phyloP scores from a whole-genome alignment of 2,113 vertebrate species.

The Poecilia latipinna region DNA sequence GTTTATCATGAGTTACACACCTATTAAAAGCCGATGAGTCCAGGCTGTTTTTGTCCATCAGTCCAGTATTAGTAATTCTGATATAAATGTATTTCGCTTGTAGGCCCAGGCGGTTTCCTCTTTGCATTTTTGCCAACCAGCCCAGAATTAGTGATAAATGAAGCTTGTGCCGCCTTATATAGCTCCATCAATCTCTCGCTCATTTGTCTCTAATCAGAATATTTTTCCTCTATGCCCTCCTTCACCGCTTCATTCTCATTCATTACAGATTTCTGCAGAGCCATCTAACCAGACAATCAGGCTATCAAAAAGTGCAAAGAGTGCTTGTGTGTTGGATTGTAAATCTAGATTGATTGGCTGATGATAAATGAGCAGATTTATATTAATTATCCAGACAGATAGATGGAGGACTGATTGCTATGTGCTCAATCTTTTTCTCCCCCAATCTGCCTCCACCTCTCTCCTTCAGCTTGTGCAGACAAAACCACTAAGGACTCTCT shows the following conservation, averaged over 20 bases:
- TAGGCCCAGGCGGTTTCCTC: constrained; percentile 10
- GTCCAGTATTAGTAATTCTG: not conserved
- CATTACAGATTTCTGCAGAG: constrained; percentile 65
- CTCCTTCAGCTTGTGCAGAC: not conserved
- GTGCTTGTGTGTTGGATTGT: constrained; percentile 18
- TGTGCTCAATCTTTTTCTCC: constrained; percentile 49
- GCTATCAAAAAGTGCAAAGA: constrained; percentile 47
- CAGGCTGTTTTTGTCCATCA: not conserved
- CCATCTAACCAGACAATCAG: constrained; percentile 62
- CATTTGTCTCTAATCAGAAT: constrained; percentile 70
- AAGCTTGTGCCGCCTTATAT: constrained; percentile 42
- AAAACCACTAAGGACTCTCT: not conserved
- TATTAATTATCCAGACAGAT: constrained; percentile 73
- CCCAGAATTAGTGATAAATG: constrained; percentile 45
- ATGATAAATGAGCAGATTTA: constrained; percentile 73
- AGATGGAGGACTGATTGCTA: constrained; percentile 65
- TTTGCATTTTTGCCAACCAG: constrained; percentile 13
- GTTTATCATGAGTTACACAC: no score
- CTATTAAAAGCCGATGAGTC: not conserved
- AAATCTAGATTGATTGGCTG: constrained; percentile 67
- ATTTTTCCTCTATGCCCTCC: constrained; percentile 56
- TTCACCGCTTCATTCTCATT: constrained; percentile 58
- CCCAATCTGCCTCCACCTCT: constrained; percentile 15
- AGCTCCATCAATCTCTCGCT: constrained; percentile 66
- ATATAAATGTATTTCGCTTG: not conserved